phyloP scores from a whole-genome alignment of 2,888 invertebrate genomes.

The Orthosia gracilis region DNA sequence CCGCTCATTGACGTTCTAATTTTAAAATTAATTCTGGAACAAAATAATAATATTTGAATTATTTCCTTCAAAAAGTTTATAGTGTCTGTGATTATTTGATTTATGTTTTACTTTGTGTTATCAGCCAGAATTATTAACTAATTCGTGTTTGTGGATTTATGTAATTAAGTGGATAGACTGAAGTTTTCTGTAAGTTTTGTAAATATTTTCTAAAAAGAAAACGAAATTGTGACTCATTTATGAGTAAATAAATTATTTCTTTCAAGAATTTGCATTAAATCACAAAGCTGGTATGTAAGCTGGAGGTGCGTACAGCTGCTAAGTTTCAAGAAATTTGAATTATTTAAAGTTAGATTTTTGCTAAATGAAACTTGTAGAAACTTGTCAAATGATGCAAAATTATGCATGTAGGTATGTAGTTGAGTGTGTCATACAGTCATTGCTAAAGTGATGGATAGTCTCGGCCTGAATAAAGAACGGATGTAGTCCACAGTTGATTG shows the following conservation, averaged over 20 bases:
- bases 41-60: not conserved
- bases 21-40: conserved; percentile 40
- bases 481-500: conserved; percentile 74
- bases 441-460: conserved; percentile 80
- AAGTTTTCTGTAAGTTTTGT: conserved; percentile 28
- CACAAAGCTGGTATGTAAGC: too few relatives aligned
- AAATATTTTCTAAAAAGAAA: not conserved
- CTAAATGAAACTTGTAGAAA: not conserved
- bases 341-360: too few relatives aligned
- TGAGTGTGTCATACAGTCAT: conserved; percentile 42
- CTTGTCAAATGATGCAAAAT: not conserved
- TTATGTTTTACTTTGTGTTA: not conserved
- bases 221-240: too few relatives aligned
- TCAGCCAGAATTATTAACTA: not conserved
- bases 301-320: too few relatives aligned
- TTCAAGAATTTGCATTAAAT: not conserved
- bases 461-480: conserved; percentile 78
- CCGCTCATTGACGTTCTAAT: conserved; percentile 71
- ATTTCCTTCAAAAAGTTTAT: not conserved
- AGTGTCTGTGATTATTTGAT: conserved; percentile 29
- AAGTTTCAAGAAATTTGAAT: too few relatives aligned
- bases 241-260: not conserved
- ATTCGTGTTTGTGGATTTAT: conserved; percentile 26
- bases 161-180: conserved; percentile 14
- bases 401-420: not conserved